These are phyloP conservation scores for Phoenicopterus ruber DNA, from an alignment of 2,113 vertebrate species.

Conservation along the genomic window DNA sequence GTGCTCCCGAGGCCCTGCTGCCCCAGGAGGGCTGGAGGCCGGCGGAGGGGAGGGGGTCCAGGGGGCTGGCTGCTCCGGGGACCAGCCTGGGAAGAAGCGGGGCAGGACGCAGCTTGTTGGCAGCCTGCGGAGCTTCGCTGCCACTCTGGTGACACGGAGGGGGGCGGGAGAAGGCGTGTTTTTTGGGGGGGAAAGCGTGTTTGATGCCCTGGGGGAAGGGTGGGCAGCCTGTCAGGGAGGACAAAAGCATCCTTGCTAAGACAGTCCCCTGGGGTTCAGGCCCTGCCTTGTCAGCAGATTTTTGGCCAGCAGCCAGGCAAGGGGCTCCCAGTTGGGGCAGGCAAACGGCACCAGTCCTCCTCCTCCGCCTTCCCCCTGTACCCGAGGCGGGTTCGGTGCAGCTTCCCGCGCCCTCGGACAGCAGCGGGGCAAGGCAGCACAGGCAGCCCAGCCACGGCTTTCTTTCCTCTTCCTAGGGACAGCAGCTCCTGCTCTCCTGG, in stretches of 20 bases:
- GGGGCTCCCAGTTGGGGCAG: background rate
- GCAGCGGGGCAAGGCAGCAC: background rate
- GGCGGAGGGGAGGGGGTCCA: background rate
- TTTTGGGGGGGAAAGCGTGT: background rate
- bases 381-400: fast-evolving
- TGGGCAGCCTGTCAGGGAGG: background rate
- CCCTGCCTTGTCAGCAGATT: background rate
- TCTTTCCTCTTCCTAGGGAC: slow-evolving; percentile 6
- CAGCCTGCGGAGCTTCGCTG: background rate
- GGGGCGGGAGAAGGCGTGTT: background rate
- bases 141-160: background rate
- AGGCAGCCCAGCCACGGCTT: background rate
- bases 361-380: background rate
- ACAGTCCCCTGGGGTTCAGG: fast-evolving
- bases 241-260: slow-evolving; percentile 30
- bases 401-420: background rate
- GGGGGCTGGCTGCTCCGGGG: background rate
- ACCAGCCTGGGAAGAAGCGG: background rate
- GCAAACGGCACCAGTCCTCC: background rate
- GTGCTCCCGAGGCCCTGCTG: slow-evolving; percentile 4
- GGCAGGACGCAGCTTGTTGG: background rate
- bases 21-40: background rate
- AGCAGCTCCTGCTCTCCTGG: background rate
- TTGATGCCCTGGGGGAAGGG: background rate
- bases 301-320: background rate